Evolutionary conservation across 2,888 invertebrate genomes (phyloP), one percentile per base, ranked within the genome.

Genomic region (Congeria kusceri): DNA sequence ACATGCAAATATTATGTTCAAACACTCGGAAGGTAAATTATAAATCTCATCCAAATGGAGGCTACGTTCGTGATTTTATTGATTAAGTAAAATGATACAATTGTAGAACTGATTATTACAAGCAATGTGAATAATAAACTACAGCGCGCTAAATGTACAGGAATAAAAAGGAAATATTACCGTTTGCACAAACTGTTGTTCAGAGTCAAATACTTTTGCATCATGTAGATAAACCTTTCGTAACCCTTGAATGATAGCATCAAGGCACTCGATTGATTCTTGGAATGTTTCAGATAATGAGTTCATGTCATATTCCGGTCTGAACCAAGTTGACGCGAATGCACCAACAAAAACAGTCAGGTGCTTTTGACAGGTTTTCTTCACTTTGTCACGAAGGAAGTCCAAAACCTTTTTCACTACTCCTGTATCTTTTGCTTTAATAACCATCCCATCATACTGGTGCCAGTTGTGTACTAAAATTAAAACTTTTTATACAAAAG

Each of bases 391-490:
- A 39, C 18, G 25, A 68, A 58, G 20, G n/a, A 18, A 47, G 28
- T 59, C 39, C 5, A 3, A 18, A 25, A 39, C 2, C 25, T 15
- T 59, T 44, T 59, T 11, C 7, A 44, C 27, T 4, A 68, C 9
- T 27, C 57, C 57, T 59, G 46, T 23, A 11, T 59, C n/a, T 11
- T 25, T 44, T 46, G 32, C 46, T 20, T 47, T 7, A 15, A 28
- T 64, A 7, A 64, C 47, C 18, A 46, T n/a, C 23, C 68, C 68
- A 18, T 68, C 68, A 59, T 59, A 68, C 25, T 68, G 68, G 57
- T 68, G 68, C 68, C 68, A 68, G 20, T 25, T 39, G 15, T 58
- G 58, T 68, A 46, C 39, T 46, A 57, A 29, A 25, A 46, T 0
- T 27, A 32, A 32, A 62, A 29, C n/a, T n/a, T n/a, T n/a, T n/a